A percentile compares a stretch with the other conserved stretches of the same genome.
Evolutionary conservation across 1,140 invertebrate genomes (phyloP).

Genomic region (Caenorhabditis briggsae): DNA sequence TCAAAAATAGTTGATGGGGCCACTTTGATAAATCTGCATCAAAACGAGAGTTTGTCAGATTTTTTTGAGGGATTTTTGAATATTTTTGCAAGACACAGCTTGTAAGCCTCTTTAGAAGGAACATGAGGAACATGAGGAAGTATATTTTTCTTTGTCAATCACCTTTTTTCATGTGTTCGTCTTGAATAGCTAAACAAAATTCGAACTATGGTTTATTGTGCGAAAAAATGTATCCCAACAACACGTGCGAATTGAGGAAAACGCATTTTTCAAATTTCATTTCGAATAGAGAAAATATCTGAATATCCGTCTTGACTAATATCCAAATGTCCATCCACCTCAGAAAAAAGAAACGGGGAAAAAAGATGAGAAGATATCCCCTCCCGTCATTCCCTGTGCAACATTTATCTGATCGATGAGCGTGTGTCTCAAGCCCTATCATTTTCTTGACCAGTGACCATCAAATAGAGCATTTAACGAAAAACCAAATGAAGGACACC

Average conservation of each 20-base stretch:
- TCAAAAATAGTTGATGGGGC: constrained; percentile 37
- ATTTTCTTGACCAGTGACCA: constrained; percentile 41
- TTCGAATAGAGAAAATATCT: constrained; percentile 42
- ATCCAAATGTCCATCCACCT: constrained; percentile 29
- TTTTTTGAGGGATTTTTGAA: not conserved
- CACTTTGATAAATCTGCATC: constrained; percentile 48
- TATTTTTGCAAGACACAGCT: not conserved
- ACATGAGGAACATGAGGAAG: not conserved
- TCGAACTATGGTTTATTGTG: not conserved
- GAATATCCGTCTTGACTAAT: not conserved
- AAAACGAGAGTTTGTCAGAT: constrained; percentile 15
- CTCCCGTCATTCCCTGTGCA: constrained; percentile 33
- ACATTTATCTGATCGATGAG: constrained; percentile 48
- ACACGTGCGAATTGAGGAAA: not conserved
- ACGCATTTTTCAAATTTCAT: not conserved
- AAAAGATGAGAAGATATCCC: not conserved
- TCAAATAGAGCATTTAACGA: not conserved
- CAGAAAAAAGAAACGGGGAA: not conserved
- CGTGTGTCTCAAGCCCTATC: constrained; percentile 5
- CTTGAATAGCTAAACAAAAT: not conserved
- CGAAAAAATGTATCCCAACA: no score
- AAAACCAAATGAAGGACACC: constrained; percentile 3
- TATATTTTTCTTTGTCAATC: not conserved
- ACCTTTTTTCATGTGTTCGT: not conserved
- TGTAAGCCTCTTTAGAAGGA: no score